Base-by-base conservation (phyloP, 1,140 invertebrate genomes). In the Amphibalanus amphitrite region DNA sequence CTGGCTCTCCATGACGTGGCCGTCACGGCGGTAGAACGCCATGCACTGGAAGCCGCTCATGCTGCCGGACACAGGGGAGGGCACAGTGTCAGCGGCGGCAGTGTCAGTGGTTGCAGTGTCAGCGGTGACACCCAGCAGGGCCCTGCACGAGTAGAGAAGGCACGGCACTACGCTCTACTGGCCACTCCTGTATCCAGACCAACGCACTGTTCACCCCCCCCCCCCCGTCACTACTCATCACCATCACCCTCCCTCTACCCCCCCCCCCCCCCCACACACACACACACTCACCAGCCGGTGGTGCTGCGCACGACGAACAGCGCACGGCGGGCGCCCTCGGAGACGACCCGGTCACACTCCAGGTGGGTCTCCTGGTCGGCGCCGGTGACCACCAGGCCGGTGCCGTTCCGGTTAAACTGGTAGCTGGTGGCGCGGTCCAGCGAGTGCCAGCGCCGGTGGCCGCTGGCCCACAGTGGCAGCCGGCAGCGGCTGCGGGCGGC, bases 1-100 rank as follows among this genome's bases (percentile, higher is more conserved):
- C 80, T 89, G 88, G 73, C 90, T 83, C 82, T 94, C 91, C 73
- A 92, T 87, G 72, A 93, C 89, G 79, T 89, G 86, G 67, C 85
- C 84, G 76, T 89, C 89, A 74, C 91, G 86, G 71, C 86, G 85
- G 81, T 90, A 88, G 78, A 93, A 89, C 75, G 86, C 85, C 85
- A 92, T 88, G 80, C 91, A 94, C 79, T 88, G 87, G 82, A 88
- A 93, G 33, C 91, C 91, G 73, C 88, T 92, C 80, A 90, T 86
- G 78, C 91, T 94, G 85, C 17, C n/a, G 47, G 20, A 59, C 47
- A n/a, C n/a, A 15, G 33, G 33, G 15, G 33, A 15, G 4, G 33
- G 33, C 4, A 38, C 4, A 38, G 33, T n/a, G n/a, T n/a, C n/a
- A n/a, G n/a, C n/a, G n/a, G n/a, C n/a, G n/a, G n/a, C n/a, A n/a